These are phyloP conservation scores for Atta texana DNA, from an alignment of 1,140 invertebrate genomes.

Conservation along the genomic window DNA sequence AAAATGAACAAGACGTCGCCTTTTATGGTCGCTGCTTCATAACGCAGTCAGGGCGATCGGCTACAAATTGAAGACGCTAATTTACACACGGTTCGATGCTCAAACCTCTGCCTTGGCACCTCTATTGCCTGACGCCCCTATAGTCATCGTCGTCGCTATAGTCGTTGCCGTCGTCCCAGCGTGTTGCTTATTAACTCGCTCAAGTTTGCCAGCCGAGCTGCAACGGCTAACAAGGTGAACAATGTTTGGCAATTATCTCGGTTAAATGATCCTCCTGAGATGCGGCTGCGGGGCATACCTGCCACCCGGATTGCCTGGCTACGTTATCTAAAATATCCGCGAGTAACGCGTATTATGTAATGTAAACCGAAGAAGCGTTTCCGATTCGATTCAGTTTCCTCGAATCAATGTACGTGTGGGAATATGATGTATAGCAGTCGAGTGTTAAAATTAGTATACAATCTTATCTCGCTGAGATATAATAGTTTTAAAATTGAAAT, in stretches of 20 bases:
- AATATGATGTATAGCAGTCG: background rate
- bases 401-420: background rate
- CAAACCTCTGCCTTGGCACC: conserved; percentile 65
- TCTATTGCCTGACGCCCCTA: conserved; percentile 8
- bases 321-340: conserved; percentile 32
- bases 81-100: conserved; percentile 83
- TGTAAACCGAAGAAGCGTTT: background rate
- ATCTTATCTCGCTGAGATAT: background rate
- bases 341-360: background rate
- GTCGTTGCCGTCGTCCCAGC: conserved; percentile 62
- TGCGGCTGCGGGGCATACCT: conserved; percentile 66
- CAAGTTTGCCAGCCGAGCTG: conserved; percentile 82
- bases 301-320: conserved; percentile 30
- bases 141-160: conserved; percentile 38
- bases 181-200: conserved; percentile 84
- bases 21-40: conserved; percentile 58
- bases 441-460: background rate
- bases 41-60: conserved; percentile 78
- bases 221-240: conserved; percentile 85
- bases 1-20: conserved; percentile 50
- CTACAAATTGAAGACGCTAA: conserved; percentile 86
- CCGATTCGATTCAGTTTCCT: conserved; percentile 25
- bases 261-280: conserved; percentile 84
- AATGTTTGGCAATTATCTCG: conserved; percentile 86
- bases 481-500: background rate